Conservation (phyloP, 2,797 vertebrate genomes). For the Sebastiscus tertius region DNA sequence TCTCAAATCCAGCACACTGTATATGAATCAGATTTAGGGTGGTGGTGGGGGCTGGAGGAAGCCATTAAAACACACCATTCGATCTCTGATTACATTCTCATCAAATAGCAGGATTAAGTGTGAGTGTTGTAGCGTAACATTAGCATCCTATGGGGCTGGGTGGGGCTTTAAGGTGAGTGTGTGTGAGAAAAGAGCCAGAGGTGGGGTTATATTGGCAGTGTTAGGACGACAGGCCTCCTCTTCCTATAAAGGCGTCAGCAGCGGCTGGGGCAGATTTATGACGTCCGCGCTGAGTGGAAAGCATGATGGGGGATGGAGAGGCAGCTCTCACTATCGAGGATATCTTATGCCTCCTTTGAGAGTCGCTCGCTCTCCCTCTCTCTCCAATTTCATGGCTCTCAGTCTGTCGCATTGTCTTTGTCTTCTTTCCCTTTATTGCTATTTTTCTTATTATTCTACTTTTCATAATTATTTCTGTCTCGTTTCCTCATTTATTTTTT, state of each 20-base stretch:
- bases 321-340: slow-evolving; percentile 49
- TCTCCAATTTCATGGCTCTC: slow-evolving; percentile 62
- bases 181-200: slow-evolving; percentile 9
- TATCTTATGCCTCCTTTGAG: slow-evolving; percentile 66
- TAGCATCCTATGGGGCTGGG: slow-evolving; percentile 41
- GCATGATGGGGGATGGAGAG: slow-evolving; percentile 63
- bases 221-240: slow-evolving; percentile 51
- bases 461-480: slow-evolving; percentile 23
- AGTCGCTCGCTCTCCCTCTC: slow-evolving; percentile 23
- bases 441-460: slow-evolving; percentile 13
- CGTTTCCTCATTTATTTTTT: neutral
- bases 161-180: slow-evolving; percentile 41
- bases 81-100: slow-evolving; percentile 35
- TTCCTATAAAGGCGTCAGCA: slow-evolving; percentile 59
- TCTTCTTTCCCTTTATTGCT: slow-evolving; percentile 12
- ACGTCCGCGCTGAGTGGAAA: slow-evolving; percentile 46
- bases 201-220: slow-evolving; percentile 52
- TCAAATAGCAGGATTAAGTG: slow-evolving; percentile 55
- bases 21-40: slow-evolving; percentile 28
- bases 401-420: slow-evolving; percentile 38
- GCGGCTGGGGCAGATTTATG: slow-evolving; percentile 68
- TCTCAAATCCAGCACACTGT: slow-evolving; percentile 29
- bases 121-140: slow-evolving; percentile 40
- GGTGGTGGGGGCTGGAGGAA: neutral
- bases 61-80: slow-evolving; percentile 49